These are phyloP conservation scores for Stegastes partitus DNA, from an alignment of 2,113 vertebrate species.

Conservation along the genomic window DNA sequence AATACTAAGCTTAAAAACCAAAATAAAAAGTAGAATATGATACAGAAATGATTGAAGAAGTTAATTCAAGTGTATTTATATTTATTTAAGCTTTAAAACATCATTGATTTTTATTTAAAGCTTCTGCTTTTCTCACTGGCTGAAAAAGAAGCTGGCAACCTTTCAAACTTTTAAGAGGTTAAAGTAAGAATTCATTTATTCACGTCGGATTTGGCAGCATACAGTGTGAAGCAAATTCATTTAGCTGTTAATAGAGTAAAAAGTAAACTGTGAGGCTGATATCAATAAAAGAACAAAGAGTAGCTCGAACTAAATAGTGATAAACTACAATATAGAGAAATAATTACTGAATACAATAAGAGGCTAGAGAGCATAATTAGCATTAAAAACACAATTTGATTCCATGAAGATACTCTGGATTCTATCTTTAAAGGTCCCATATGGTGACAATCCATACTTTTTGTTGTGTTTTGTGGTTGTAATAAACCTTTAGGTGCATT, in stretches of 20 bases:
- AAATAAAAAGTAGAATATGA: too few relatives aligned
- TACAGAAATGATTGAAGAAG: too few relatives aligned
- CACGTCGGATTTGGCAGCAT: slow-evolving; percentile 3
- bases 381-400: not conserved
- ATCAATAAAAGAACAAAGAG: not conserved
- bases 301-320: not conserved
- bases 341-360: not conserved
- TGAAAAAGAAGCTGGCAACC: too few relatives aligned
- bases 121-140: too few relatives aligned
- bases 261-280: slow-evolving; percentile 1
- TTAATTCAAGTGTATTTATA: too few relatives aligned
- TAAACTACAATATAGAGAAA: not conserved
- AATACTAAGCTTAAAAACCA: too few relatives aligned
- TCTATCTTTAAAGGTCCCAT: too few relatives aligned
- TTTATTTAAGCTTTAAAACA: too few relatives aligned
- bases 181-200: slow-evolving; percentile 4
- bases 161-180: not conserved
- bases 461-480: too few relatives aligned
- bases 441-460: too few relatives aligned
- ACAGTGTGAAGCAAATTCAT: not conserved
- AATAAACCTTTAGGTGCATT: too few relatives aligned
- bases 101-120: not conserved
- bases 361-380: not conserved
- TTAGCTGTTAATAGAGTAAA: not conserved
- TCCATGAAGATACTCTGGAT: not conserved